phyloP scores from a whole-genome alignment of 2,888 invertebrate genomes.

The Anoncus sp. region DNA sequence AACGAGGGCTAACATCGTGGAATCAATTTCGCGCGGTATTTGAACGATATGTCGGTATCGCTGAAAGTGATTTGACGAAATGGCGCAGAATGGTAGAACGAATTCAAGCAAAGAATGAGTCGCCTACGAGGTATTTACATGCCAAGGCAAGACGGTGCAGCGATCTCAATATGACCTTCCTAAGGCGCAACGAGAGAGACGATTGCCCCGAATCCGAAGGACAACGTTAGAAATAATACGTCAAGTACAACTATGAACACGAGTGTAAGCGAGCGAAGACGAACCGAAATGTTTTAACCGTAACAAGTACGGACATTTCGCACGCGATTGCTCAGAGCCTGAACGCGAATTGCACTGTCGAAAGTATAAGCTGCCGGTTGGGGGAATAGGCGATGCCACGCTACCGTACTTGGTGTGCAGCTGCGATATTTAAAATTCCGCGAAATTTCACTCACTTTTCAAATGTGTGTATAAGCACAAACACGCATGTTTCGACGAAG shows the following conservation, averaged over 20 bases:
- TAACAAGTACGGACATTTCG: conserved; percentile 29
- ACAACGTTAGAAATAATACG: neutral
- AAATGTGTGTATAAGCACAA: no score
- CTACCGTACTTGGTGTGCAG: no score
- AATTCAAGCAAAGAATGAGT: conserved; percentile 4
- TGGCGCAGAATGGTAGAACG: neutral
- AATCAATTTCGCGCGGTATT: neutral
- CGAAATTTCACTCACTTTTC: no score
- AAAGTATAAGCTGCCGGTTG: no score
- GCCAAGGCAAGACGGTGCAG: neutral
- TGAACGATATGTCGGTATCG: neutral
- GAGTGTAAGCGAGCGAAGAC: conserved; percentile 2
- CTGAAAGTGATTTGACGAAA: neutral
- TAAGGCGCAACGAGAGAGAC: neutral
- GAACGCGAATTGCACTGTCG: conserved; percentile 24
- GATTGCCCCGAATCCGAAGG: neutral
- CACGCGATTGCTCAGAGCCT: conserved; percentile 30
- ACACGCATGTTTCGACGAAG: no score
- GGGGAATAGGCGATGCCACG: no score
- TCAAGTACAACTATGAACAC: neutral
- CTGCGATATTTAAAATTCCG: no score
- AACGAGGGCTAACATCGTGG: neutral
- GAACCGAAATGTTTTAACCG: conserved; percentile 38
- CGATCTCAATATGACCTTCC: neutral
- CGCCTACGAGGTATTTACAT: neutral